These are phyloP conservation scores for Chroicocephalus ridibundus DNA, from an alignment of 2,113 vertebrate genomes.

Conservation along the genomic window DNA sequence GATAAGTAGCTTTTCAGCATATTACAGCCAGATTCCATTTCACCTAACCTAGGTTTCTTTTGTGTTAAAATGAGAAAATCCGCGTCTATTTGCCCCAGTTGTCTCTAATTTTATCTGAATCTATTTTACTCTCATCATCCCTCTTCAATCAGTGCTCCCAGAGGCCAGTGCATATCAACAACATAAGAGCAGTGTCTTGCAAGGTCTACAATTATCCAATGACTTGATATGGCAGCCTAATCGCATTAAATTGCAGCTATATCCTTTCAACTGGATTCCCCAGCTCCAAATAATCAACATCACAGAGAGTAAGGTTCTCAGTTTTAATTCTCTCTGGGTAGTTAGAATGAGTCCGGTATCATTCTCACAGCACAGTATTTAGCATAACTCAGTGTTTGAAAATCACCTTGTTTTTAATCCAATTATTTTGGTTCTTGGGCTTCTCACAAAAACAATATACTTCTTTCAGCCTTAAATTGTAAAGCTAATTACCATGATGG, in stretches of 20 bases:
- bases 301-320: neutral
- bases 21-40: conserved; percentile 65
- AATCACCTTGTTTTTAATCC: neutral
- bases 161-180: conserved; percentile 12
- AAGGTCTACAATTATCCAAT: conserved; percentile 45
- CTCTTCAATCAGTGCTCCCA: conserved; percentile 36
- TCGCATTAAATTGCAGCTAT: conserved; percentile 26
- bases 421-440: neutral
- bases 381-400: neutral
- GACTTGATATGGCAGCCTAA: conserved; percentile 39
- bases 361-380: neutral
- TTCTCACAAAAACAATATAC: neutral
- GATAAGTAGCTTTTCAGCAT: conserved; percentile 48
- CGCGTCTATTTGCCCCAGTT: conserved; percentile 8
- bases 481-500: neutral
- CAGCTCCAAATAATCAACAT: conserved; percentile 39
- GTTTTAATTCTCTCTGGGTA: neutral
- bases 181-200: neutral
- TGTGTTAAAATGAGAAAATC: conserved; percentile 59
- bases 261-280: conserved; percentile 48
- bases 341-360: neutral
- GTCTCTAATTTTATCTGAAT: conserved; percentile 50
- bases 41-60: conserved; percentile 43
- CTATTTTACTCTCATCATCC: conserved; percentile 33
- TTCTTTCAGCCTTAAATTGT: neutral